phyloP scores from a whole-genome alignment of 1,140 invertebrate genomes.

The Maniola jurtina region DNA sequence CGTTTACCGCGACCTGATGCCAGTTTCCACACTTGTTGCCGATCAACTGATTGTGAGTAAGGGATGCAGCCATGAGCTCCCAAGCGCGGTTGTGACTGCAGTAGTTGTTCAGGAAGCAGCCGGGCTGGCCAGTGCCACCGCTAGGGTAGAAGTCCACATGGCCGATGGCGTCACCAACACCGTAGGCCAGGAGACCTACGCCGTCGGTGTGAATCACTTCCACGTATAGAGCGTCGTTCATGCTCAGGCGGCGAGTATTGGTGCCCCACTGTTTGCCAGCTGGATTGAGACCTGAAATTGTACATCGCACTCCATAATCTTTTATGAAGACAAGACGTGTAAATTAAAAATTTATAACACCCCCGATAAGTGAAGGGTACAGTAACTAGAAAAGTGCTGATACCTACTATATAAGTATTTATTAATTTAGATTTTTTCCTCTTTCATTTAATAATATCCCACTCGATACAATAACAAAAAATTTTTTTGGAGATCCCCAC shows the following conservation, averaged over 20 bases:
- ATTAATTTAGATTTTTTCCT: no score
- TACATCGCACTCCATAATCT: background rate
- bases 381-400: no score
- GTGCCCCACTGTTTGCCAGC: conserved; percentile 38
- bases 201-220: conserved; percentile 64
- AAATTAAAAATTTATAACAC: no score
- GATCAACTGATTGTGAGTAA: conserved; percentile 28
- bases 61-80: conserved; percentile 50
- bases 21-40: conserved; percentile 40
- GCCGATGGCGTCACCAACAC: conserved; percentile 45
- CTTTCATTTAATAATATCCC: no score
- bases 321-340: no score
- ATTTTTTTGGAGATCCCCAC: no score
- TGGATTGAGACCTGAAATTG: conserved; percentile 51
- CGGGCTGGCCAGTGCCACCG: conserved; percentile 85
- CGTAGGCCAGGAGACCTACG: conserved; percentile 37
- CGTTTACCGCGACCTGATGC: conserved; percentile 39
- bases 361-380: no score
- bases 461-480: no score
- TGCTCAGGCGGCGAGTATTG: conserved; percentile 34
- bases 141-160: conserved; percentile 88
- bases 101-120: conserved; percentile 71
- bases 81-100: conserved; percentile 59
- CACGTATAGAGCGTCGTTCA: conserved; percentile 49
- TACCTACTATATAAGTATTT: no score